These are phyloP conservation scores for Alsophila aescularia DNA, from an alignment of 2,888 invertebrate genomes.

Conservation along the genomic window DNA sequence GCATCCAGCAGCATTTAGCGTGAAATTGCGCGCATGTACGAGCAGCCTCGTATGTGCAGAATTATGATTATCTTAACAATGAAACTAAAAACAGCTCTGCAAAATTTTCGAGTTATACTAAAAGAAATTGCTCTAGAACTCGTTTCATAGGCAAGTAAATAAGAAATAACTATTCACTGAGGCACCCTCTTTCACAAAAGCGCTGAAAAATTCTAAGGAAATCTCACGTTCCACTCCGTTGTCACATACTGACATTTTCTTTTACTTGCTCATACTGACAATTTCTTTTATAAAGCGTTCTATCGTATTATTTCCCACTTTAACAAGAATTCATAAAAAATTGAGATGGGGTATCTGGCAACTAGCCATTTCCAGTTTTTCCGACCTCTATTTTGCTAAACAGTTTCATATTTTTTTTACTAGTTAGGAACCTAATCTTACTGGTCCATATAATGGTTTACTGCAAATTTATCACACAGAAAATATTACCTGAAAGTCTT, in stretches of 20 bases:
- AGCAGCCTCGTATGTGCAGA: no score
- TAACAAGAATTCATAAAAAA: constrained; percentile 6
- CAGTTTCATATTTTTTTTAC: no score
- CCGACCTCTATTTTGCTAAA: no score
- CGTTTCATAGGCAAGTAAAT: constrained; percentile 13
- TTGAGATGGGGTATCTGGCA: background rate
- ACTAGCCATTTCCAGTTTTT: background rate
- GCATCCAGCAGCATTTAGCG: no score
- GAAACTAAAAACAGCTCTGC: background rate
- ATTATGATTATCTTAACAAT: background rate
- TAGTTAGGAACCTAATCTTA: no score
- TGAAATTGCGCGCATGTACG: no score
- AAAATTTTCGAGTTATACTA: constrained; percentile 7
- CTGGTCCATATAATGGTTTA: no score
- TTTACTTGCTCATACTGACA: no score
- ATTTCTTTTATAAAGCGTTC: constrained; percentile 12
- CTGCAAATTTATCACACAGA: no score
- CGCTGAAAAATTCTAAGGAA: constrained; percentile 7
- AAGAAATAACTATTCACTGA: constrained; percentile 21
- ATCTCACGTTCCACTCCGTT: constrained; percentile 2
- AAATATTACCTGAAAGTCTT: no score
- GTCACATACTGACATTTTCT: constrained; percentile 10
- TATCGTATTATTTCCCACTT: constrained; percentile 17
- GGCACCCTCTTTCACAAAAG: constrained; percentile 6
- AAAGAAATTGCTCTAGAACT: constrained; percentile 9